phyloP scores from a whole-genome alignment of 2,113 vertebrate genomes.

The Nicator chloris region DNA sequence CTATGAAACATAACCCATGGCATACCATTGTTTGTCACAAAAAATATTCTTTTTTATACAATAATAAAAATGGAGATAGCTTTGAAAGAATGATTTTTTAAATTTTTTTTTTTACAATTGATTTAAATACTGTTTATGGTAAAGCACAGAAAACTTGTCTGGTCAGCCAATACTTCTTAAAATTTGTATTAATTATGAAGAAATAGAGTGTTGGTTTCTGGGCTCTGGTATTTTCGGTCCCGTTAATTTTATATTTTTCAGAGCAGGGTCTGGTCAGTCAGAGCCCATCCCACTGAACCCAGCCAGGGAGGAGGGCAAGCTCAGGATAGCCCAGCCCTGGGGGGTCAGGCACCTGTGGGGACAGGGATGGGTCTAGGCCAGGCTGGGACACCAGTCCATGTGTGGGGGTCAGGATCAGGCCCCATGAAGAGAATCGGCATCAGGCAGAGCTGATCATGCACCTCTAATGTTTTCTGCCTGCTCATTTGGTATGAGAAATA shows the following conservation, averaged over 20 bases:
- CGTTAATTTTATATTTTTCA: neutral
- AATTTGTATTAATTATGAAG: neutral
- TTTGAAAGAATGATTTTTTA: neutral
- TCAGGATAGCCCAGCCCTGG: neutral
- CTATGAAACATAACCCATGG: neutral
- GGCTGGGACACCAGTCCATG: neutral
- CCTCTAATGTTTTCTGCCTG: neutral
- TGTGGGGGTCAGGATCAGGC: neutral
- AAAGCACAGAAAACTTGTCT: neutral
- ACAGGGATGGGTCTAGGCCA: neutral
- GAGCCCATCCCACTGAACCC: neutral
- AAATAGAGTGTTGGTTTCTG: neutral
- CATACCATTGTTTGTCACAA: neutral
- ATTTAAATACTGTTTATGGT: neutral
- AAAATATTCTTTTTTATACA: neutral
- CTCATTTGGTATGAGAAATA: neutral
- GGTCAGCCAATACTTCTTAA: neutral
- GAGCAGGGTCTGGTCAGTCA: neutral
- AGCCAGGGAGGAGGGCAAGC: neutral
- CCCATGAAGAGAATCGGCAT: neutral
- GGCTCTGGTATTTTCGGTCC: neutral
- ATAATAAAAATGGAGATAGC: neutral
- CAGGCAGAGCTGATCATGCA: neutral
- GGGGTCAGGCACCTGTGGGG: fast-evolving
- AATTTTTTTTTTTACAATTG: neutral